Evolutionary conservation across 2,113 vertebrate genomes (phyloP).

Genomic region (Monopterus albus): DNA sequence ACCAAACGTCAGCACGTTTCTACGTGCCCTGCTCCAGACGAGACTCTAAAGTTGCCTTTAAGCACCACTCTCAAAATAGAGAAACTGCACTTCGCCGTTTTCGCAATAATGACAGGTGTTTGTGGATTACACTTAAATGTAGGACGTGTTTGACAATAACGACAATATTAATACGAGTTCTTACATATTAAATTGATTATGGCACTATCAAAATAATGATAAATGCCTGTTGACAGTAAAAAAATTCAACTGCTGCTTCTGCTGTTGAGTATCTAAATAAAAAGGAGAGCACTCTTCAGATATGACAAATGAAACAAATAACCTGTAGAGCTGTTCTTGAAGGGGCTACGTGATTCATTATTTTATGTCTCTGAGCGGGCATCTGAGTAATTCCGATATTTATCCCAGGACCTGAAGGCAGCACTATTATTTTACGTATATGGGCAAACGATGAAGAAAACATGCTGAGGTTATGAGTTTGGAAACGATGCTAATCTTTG

Average conservation of each 20-base stretch:
- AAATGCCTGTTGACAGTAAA: neutral
- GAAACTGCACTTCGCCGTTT: neutral
- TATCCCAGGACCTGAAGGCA: slow-evolving; percentile 4
- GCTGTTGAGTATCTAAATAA: neutral
- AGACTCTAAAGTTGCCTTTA: slow-evolving; percentile 52
- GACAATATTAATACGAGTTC: neutral
- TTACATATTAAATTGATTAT: neutral
- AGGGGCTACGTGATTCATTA: no score
- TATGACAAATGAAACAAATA: no score
- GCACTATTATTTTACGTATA: slow-evolving; percentile 38
- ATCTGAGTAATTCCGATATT: slow-evolving; percentile 8
- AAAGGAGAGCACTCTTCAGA: no score
- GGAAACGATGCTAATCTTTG: slow-evolving; percentile 30
- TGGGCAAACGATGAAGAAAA: slow-evolving; percentile 49
- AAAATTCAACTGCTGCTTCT: neutral
- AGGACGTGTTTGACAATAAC: neutral
- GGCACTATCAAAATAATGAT: neutral
- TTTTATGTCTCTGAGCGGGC: no score
- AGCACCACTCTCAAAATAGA: neutral
- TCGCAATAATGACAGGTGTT: neutral
- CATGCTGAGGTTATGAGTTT: slow-evolving; percentile 34
- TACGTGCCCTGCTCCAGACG: slow-evolving; percentile 32
- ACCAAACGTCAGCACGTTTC: slow-evolving; percentile 50
- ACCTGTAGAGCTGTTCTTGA: no score
- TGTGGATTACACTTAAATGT: neutral